phyloP scores from a whole-genome alignment of 2,797 vertebrate species.

The Xiphorhynchus erythropygius region DNA sequence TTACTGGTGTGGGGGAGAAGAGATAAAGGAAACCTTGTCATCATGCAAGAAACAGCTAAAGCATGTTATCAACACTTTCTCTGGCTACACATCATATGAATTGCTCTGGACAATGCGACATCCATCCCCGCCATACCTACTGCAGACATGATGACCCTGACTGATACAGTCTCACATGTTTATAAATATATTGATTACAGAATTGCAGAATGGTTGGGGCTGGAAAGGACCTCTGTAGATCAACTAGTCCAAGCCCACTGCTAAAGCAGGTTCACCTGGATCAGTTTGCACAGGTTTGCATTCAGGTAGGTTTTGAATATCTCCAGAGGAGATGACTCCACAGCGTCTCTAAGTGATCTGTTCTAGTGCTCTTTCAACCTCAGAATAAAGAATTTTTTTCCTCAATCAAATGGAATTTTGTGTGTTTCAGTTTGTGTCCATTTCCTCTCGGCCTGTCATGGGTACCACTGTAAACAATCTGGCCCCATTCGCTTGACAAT shows the following conservation, averaged over 20 bases:
- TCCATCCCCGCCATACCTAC: accelerated
- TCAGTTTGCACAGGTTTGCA: neutral
- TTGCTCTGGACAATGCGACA: neutral
- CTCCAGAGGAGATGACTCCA: neutral
- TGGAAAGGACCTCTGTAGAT: neutral
- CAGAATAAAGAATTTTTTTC: neutral
- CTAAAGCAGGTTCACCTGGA: neutral
- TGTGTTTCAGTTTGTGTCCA: neutral
- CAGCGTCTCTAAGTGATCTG: neutral
- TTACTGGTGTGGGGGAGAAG: neutral
- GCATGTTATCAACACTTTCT: neutral
- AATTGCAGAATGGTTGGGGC: neutral
- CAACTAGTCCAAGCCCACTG: neutral
- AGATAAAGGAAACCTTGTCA: neutral
- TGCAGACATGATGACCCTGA: neutral
- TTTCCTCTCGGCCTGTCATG: neutral
- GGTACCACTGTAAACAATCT: no score
- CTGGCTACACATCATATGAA: neutral
- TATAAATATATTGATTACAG: neutral
- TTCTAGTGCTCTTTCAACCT: neutral
- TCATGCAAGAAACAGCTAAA: neutral
- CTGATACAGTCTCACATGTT: neutral
- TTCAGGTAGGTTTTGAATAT: neutral
- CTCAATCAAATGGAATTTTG: neutral
- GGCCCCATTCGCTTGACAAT: neutral